A percentile compares a stretch with the other conserved stretches of the same genome.
Evolutionary conservation across 2,113 vertebrate species (phyloP).

Genomic region (Atlantisia rogersi): DNA sequence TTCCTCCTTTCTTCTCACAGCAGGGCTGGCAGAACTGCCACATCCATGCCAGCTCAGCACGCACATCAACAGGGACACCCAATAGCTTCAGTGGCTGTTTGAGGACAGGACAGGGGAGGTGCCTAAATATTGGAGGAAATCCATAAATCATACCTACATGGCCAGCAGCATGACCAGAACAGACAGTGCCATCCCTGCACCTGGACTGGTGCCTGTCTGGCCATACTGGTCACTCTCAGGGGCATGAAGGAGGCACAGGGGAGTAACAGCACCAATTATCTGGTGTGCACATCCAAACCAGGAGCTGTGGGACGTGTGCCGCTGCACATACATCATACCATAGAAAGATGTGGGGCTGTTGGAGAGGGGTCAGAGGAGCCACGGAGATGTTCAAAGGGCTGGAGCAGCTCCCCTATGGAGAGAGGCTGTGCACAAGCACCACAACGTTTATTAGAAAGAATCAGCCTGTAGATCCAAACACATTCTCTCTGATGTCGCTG

Average conservation of each 20-base stretch:
- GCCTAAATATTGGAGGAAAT: too few species aligned
- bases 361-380: too few species aligned
- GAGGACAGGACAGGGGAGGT: too few species aligned
- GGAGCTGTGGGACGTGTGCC: neutral
- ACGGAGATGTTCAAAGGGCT: too few species aligned
- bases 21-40: neutral
- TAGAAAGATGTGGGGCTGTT: too few species aligned
- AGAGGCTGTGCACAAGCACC: neutral
- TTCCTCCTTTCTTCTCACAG: neutral
- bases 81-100: neutral
- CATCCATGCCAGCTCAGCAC: neutral
- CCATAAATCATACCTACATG: neutral
- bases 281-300: rapidly evolving
- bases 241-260: rapidly evolving
- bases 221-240: rapidly evolving
- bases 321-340: too few species aligned
- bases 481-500: neutral
- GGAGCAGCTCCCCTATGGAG: too few species aligned
- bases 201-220: neutral
- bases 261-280: neutral
- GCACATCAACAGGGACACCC: rapidly evolving
- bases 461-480: neutral
- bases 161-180: neutral
- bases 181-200: rapidly evolving
- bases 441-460: neutral